Percentiles rank a stretch among this genome's conserved stretches.
These are phyloP conservation scores for Pitta sordida DNA, from an alignment of 2,113 vertebrate genomes.

Conservation along the genomic window DNA sequence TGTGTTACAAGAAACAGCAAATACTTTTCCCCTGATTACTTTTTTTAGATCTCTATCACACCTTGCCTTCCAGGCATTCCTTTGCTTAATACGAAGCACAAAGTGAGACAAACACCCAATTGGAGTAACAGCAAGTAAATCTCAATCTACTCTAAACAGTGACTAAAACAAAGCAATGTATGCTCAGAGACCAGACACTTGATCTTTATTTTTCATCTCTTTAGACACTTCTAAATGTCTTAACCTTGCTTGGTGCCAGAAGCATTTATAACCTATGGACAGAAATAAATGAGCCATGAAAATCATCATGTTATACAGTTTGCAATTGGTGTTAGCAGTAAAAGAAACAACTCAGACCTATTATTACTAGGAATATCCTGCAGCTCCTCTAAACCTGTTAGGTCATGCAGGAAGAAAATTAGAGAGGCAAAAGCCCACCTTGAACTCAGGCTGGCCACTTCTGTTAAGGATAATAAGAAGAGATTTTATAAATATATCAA, in stretches of 20 bases:
- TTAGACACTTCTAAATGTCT: neutral
- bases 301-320: neutral
- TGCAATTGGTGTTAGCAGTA: neutral
- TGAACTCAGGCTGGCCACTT: too few relatives aligned
- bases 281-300: neutral
- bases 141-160: neutral
- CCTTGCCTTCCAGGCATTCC: neutral
- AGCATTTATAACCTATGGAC: neutral
- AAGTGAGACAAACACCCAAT: neutral
- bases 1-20: neutral
- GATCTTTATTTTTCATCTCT: neutral
- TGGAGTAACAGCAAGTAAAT: neutral
- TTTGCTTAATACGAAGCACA: neutral
- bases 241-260: neutral
- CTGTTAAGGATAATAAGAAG: too few relatives aligned
- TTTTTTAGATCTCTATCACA: neutral
- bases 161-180: neutral
- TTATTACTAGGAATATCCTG: neutral
- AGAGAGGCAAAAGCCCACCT: too few relatives aligned
- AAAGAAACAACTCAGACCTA: neutral
- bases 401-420: too few relatives aligned
- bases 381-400: neutral
- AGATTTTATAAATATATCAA: too few relatives aligned
- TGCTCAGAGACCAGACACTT: neutral
- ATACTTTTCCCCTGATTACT: neutral